Percentiles rank a stretch among this genome's conserved stretches.
Evolutionary conservation across 2,797 vertebrate genomes (phyloP).

Genomic region (Sebastiscus albofasciatus): DNA sequence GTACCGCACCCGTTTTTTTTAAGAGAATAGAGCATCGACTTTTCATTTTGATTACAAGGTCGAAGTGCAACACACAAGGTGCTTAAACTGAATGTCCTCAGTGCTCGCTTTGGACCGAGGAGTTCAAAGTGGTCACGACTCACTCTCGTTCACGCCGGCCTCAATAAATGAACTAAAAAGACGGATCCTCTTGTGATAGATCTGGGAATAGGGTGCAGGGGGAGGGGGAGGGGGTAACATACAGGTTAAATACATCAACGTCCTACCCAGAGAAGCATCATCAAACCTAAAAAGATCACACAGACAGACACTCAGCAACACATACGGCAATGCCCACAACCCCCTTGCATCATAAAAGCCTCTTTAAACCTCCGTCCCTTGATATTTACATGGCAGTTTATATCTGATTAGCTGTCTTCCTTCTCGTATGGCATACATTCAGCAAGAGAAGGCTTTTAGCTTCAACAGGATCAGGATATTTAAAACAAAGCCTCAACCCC

Average conservation of each 20-base stretch:
- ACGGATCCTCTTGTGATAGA: constrained; percentile 30
- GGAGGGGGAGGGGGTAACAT: constrained; percentile 12
- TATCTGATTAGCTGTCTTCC: constrained; percentile 81
- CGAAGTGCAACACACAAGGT: constrained; percentile 70
- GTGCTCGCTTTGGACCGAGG: constrained; percentile 53
- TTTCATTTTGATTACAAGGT: constrained; percentile 72
- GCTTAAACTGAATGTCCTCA: constrained; percentile 66
- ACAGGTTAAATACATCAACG: constrained; percentile 60
- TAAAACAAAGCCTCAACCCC: constrained; percentile 41
- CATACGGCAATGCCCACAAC: constrained; percentile 59
- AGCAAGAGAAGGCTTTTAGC: constrained; percentile 78
- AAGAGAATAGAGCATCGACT: constrained; percentile 55
- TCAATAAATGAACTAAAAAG: constrained; percentile 21
- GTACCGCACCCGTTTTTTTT: constrained; percentile 30
- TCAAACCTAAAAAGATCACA: constrained; percentile 63
- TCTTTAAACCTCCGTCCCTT: constrained; percentile 64
- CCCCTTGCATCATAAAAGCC: constrained; percentile 74
- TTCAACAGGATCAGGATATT: constrained; percentile 64
- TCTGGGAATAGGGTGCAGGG: constrained; percentile 21
- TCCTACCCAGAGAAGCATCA: constrained; percentile 67
- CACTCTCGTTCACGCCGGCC: constrained; percentile 30
- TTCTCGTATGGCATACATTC: constrained; percentile 86
- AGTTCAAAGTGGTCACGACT: constrained; percentile 56
- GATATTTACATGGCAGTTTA: constrained; percentile 89
- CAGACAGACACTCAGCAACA: constrained; percentile 77